A percentile compares a stretch with the other conserved stretches of the same genome.
Conservation (phyloP, 2,888 invertebrate genomes). For the Drosophila kanekoi region DNA sequence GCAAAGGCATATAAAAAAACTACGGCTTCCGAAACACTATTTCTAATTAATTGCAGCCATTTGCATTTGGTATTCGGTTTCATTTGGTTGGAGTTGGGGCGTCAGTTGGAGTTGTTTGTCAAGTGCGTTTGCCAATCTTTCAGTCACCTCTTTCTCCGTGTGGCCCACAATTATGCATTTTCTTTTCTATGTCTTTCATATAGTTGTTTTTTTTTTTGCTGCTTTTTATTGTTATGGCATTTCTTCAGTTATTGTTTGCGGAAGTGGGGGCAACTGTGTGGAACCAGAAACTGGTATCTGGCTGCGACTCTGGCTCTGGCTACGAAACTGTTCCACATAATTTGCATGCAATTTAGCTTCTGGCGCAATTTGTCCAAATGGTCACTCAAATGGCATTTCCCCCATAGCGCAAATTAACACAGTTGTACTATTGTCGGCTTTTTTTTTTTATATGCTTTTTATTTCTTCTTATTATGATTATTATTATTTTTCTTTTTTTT, state of each 20-base stretch:
- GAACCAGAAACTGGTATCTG: constrained; percentile 39
- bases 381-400: constrained; percentile 44
- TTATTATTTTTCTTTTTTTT: constrained; percentile 9
- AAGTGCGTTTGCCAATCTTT: constrained; percentile 30
- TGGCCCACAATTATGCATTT: constrained; percentile 12
- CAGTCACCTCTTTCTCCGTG: constrained; percentile 14
- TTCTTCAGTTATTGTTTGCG: constrained; percentile 58
- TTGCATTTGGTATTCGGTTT: constrained; percentile 52
- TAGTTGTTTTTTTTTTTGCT: constrained; percentile 5
- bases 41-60: constrained; percentile 55
- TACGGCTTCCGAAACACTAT: background rate
- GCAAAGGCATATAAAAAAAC: constrained; percentile 1
- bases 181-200: constrained; percentile 13
- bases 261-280: constrained; percentile 52
- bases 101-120: constrained; percentile 23
- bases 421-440: constrained; percentile 55
- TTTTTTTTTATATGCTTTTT: constrained; percentile 1
- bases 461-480: constrained; percentile 17
- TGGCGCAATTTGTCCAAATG: constrained; percentile 71
- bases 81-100: constrained; percentile 22
- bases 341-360: constrained; percentile 75
- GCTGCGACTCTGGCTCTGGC: too few species aligned
- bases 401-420: constrained; percentile 66
- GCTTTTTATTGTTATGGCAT: constrained; percentile 53
- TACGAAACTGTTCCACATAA: constrained; percentile 67